Base-by-base conservation (phyloP, 2,888 invertebrate genomes). In the Pyrrhosoma nymphula region DNA sequence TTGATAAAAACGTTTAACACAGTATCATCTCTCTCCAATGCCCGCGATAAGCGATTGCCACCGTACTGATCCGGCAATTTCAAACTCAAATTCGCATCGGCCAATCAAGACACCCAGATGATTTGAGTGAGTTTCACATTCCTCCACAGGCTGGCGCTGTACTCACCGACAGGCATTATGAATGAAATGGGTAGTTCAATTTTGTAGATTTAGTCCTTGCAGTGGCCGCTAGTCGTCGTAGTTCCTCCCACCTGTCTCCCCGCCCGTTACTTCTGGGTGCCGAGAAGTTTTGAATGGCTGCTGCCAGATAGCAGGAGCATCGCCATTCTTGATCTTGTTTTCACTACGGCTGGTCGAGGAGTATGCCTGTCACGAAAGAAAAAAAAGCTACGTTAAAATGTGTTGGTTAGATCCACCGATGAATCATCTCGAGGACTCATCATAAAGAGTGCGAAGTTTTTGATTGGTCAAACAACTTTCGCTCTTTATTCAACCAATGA, bases 91-190 rank as follows among this genome's bases (percentile, higher is more conserved):
- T 39, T 69, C 18, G 23, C 63, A n/a, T 47, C n/a, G 63, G 47
- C 93, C 93, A 93, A 69, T 93, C 26, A 69, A 63, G 69, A 47
- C 63, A 23, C 75, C 47, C 30, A 35, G 20, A 12, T 39, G n/a
- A 69, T 39, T 39, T 14, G 39, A 39, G 47, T 14, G 16, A 75
- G 93, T 93, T 93, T 14, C 35, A 55, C 39, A 63, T 63, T 47
- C 26, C n/a, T 60, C 20, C 93, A 69, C 93, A 20, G 16, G 69
- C 12, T 26, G 47, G 93, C 93, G 75, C 63, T 39, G 69, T 75
- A 93, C 93, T 93, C 93, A 93, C 69, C 93, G 55, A 93, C 93
- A 26, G 93, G 93, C 93, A 93, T 93, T 93, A 69, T 93, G 93
- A 93, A 93, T 93, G 63, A 16, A 39, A 60, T 69, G 23, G 12